Conservation (phyloP, 2,888 invertebrate genomes). For the Leucoma salicis region DNA sequence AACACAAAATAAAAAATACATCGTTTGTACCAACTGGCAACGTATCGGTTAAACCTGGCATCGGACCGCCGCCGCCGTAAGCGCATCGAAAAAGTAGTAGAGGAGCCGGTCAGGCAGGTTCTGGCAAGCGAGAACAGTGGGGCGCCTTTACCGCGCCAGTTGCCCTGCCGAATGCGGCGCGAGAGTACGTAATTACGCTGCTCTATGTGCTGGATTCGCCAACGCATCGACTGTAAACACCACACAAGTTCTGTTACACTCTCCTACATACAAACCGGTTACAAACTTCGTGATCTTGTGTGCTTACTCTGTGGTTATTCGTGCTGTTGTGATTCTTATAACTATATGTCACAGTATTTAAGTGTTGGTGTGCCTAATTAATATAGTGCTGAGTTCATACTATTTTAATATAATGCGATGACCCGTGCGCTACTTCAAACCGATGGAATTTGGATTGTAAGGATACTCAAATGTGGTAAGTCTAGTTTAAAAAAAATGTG, state of each 20-base stretch:
- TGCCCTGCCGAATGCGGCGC: slow-evolving; percentile 59
- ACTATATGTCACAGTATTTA: slow-evolving; percentile 38
- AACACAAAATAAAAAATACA: slow-evolving; percentile 64
- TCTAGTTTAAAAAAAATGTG: slow-evolving; percentile 29
- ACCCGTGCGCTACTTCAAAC: slow-evolving; percentile 49
- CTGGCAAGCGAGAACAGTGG: slow-evolving; percentile 48
- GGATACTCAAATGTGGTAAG: slow-evolving; percentile 58
- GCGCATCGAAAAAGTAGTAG: slow-evolving; percentile 61
- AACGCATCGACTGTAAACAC: slow-evolving; percentile 47
- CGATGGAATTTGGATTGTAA: slow-evolving; percentile 60
- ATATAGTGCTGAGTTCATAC: slow-evolving; percentile 40
- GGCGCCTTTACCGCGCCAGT: slow-evolving; percentile 65
- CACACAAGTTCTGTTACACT: slow-evolving; percentile 55
- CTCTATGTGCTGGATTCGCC: slow-evolving; percentile 32
- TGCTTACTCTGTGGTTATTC: slow-evolving; percentile 56
- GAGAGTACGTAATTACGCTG: slow-evolving; percentile 51
- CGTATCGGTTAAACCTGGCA: slow-evolving; percentile 67
- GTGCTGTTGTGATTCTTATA: slow-evolving; percentile 45
- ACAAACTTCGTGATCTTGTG: slow-evolving; percentile 56
- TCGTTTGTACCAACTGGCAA: slow-evolving; percentile 60
- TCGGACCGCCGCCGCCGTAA: slow-evolving; percentile 51
- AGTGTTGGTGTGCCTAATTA: slow-evolving; percentile 43
- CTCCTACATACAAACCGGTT: slow-evolving; percentile 70
- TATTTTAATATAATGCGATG: slow-evolving; percentile 41
- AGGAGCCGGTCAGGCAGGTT: slow-evolving; percentile 69